phyloP scores from a whole-genome alignment of 2,113 vertebrate genomes.

The Hydrochoerus hydrochaeris region DNA sequence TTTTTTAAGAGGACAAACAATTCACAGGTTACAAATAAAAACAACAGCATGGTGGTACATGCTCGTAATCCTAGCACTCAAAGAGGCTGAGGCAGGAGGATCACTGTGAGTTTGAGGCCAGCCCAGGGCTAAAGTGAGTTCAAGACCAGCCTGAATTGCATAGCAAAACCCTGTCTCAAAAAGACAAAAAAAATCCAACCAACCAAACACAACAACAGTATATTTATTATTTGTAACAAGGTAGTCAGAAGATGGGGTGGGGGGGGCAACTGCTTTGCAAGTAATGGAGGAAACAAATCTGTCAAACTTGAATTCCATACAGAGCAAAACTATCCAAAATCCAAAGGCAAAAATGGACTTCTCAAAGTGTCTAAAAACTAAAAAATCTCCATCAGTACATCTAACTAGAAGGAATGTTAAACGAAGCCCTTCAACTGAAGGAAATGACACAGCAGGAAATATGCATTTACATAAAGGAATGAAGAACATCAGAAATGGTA shows the following conservation, averaged over 20 bases:
- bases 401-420: not conserved
- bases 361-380: not conserved
- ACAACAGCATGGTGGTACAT: not conserved
- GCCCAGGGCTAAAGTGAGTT: not conserved
- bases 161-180: not conserved
- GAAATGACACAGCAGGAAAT: not conserved
- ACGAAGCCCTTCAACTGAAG: not conserved
- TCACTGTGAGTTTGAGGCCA: not conserved
- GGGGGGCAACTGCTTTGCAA: not conserved
- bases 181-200: not conserved
- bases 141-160: not conserved
- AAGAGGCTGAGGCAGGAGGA: not conserved
- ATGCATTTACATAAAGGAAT: not conserved
- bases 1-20: not conserved
- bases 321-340: conserved; percentile 31
- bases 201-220: not conserved
- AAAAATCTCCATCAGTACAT: not conserved
- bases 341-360: not conserved
- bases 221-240: not conserved
- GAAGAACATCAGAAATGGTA: not conserved
- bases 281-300: not conserved
- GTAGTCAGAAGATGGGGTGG: not conserved
- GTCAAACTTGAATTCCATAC: conserved; percentile 24
- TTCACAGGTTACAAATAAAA: not conserved
- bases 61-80: not conserved